Percentiles rank a stretch among this genome's conserved stretches.
Evolutionary conservation across 2,888 invertebrate species (phyloP).

Genomic region (Mylabris sibirica): DNA sequence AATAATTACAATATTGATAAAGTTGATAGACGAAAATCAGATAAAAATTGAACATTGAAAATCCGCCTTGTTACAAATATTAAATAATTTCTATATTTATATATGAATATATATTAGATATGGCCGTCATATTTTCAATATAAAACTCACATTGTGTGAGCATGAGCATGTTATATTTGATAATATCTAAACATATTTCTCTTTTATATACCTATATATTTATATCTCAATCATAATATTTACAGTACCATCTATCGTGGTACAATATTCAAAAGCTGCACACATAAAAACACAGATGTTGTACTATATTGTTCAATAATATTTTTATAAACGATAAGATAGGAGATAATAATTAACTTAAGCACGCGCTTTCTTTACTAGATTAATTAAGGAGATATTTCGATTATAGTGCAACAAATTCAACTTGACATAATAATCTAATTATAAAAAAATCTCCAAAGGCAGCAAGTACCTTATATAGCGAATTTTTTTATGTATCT

Average conservation of each 20-base stretch:
- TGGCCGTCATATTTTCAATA: not conserved
- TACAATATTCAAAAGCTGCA: slow-evolving; percentile 25
- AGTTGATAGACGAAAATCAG: slow-evolving; percentile 32
- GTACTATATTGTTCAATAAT: slow-evolving; percentile 34
- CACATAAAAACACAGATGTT: slow-evolving; percentile 39
- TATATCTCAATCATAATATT: slow-evolving; percentile 44
- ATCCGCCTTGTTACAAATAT: slow-evolving; percentile 3
- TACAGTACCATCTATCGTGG: slow-evolving; percentile 36
- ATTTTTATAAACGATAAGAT: slow-evolving; percentile 18
- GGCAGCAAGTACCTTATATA: too few relatives aligned
- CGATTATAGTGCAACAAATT: too few relatives aligned
- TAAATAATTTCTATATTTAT: not conserved
- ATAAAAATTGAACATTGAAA: slow-evolving; percentile 15
- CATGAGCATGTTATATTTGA: slow-evolving; percentile 38
- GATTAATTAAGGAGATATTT: slow-evolving; percentile 9
- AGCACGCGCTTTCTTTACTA: slow-evolving; percentile 26
- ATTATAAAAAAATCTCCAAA: too few relatives aligned
- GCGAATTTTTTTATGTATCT: too few relatives aligned
- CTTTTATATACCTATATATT: slow-evolving; percentile 26
- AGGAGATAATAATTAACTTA: too few relatives aligned
- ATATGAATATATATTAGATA: not conserved
- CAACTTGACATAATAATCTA: too few relatives aligned
- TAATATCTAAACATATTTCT: slow-evolving; percentile 41
- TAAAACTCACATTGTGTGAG: slow-evolving; percentile 22
- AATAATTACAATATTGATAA: slow-evolving; percentile 24